Evolutionary conservation across 2,113 vertebrate species (phyloP).

Genomic region (Grammomys dolichurus): DNA sequence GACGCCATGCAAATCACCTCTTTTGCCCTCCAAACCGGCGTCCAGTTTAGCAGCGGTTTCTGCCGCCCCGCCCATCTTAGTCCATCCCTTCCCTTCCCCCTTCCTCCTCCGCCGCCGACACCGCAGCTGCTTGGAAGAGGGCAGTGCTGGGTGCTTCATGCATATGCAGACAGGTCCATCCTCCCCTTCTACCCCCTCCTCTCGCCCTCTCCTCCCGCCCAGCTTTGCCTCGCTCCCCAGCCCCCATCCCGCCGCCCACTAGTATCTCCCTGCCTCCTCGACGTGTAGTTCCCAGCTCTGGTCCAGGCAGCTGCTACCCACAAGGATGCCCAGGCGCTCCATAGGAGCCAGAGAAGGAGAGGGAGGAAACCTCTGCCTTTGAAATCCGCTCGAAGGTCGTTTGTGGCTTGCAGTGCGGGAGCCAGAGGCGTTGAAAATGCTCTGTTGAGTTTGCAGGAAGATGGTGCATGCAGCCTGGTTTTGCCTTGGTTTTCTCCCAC

Average conservation of each 20-base stretch:
- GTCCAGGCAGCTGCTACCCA: constrained; percentile 19
- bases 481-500: constrained; percentile 24
- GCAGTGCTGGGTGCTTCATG: constrained; percentile 62
- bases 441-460: constrained; percentile 17
- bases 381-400: constrained; percentile 76
- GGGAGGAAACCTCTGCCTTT: constrained; percentile 51
- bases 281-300: neutral
- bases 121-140: constrained; percentile 63
- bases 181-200: neutral
- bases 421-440: neutral
- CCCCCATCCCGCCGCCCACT: neutral
- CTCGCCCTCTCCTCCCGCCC: neutral
- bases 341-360: neutral
- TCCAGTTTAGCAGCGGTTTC: accelerated
- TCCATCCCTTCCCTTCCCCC: neutral
- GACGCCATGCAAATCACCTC: constrained; percentile 78
- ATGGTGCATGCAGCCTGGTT: constrained; percentile 43
- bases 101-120: neutral
- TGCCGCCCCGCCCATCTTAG: neutral
- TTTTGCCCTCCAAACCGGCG: neutral
- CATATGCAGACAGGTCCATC: constrained; percentile 51
- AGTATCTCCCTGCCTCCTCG: neutral
- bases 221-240: neutral
- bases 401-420: constrained; percentile 43
- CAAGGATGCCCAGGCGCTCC: constrained; percentile 37